Base-by-base conservation (phyloP, 2,797 vertebrate species). In the Perodicticus potto region DNA sequence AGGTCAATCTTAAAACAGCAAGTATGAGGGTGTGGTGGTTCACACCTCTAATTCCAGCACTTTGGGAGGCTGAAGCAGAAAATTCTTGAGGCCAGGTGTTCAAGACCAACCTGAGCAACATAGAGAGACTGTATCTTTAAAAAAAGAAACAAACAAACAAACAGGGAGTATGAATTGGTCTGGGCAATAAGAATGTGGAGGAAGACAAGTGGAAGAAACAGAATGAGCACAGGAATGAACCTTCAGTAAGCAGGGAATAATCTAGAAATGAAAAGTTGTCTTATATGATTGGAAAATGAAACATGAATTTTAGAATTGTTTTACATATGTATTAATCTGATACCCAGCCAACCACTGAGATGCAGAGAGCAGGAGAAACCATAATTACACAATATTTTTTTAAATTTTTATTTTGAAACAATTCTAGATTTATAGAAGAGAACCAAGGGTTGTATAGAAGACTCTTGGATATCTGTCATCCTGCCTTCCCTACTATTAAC, bases 301-400 rank as follows among this genome's bases (percentile, higher is more conserved):
- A 65, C 69, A 84, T 69, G 34, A 91, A 80, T 89, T 96, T 59
- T 82, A 40, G 80, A 88, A 73, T 83, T 73, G 8, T 88, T 93
- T 94, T 93, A 73, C 73, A 72, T 86, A 13, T 86, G 85, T 73
- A 5, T 82, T 83, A 77, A 78, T 69, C 23, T 92, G 40, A 4
- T 92, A 76, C 32, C 17, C 85, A 53, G 19, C 7, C 63, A 86
- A 40, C 29, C 37, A 53, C 82, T 81, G 85, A 67, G 27, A 93
- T 77, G 23, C 25, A 59, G 76, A 82, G 40, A 74, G n/a, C 14
- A 82, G 61, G 32, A 85, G 25, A 53, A 84, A 65, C 34, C 70
- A 22, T 55, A 77, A 61, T 86, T 78, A 45, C 1, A 49, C 19
- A 73, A 45, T 20, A 53, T 32, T 49, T 90, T 91, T 91, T 61